Percentiles rank a stretch among this genome's conserved stretches.
Conservation (phyloP, 2,888 invertebrate species). For the Tinea trinotella region DNA sequence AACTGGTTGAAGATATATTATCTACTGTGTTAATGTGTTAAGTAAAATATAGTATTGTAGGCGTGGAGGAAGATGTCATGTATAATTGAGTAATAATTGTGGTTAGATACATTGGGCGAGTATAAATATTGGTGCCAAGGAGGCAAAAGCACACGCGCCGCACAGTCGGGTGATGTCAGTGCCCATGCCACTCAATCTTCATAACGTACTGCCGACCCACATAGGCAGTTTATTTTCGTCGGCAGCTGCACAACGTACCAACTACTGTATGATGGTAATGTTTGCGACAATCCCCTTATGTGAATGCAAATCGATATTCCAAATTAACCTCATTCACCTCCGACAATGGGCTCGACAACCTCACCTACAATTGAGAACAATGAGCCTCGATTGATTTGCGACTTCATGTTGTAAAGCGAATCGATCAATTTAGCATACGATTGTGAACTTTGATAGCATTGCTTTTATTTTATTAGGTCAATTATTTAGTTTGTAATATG, state of each 20-base stretch:
- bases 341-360: constrained; percentile 8
- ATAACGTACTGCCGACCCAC: constrained; percentile 16
- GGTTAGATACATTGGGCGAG: neutral
- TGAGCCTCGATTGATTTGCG: constrained; percentile 9
- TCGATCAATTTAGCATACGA: neutral
- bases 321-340: constrained; percentile 12
- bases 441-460: neutral
- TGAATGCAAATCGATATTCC: constrained; percentile 4
- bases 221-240: constrained; percentile 35
- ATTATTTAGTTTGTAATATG: neutral
- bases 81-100: constrained; percentile 18
- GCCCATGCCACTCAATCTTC: constrained; percentile 39
- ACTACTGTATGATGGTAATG: neutral
- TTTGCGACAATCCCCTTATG: constrained; percentile 4
- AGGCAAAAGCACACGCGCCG: constrained; percentile 20
- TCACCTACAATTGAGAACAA: constrained; percentile 12
- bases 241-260: constrained; percentile 14
- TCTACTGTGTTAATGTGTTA: neutral
- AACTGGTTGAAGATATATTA: neutral
- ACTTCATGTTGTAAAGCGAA: neutral
- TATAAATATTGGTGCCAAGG: constrained; percentile 16
- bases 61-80: constrained; percentile 9
- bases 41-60: neutral
- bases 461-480: neutral
- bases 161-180: constrained; percentile 25